Evolutionary conservation across 2,888 invertebrate species (phyloP).

Genomic region (Meliscaeva auricollis): DNA sequence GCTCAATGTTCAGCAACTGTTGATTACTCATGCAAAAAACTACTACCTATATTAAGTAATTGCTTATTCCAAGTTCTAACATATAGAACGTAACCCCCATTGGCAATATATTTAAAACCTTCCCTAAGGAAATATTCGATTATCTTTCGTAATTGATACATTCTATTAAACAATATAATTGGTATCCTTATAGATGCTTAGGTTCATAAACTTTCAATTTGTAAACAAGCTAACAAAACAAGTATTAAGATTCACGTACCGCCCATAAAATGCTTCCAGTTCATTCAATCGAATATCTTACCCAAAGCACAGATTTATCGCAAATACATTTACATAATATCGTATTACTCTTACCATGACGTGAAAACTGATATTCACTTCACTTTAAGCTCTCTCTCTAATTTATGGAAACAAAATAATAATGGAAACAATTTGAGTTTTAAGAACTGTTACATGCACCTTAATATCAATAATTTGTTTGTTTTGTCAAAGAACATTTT

Average conservation of each 20-base stretch:
- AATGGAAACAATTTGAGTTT: conserved; percentile 18
- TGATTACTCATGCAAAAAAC: too few species aligned
- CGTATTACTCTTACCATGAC: neutral
- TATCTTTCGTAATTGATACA: neutral
- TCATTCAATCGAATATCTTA: neutral
- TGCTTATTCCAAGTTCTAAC: neutral
- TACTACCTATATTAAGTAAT: too few species aligned
- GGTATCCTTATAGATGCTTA: neutral
- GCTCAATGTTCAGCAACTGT: too few species aligned
- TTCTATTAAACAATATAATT: neutral
- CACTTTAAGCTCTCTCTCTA: conserved; percentile 38
- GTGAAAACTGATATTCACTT: conserved; percentile 15
- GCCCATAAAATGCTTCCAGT: neutral
- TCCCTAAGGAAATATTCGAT: neutral
- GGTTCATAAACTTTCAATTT: conserved; percentile 29
- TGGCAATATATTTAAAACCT: neutral
- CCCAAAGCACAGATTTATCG: conserved; percentile 42
- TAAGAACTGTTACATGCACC: neutral
- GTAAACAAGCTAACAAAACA: conserved; percentile 17
- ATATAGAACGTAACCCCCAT: neutral
- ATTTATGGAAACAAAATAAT: conserved; percentile 66
- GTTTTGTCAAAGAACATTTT: too few species aligned
- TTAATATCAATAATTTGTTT: conserved; percentile 32
- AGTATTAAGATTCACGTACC: neutral
- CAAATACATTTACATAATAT: conserved; percentile 16